These are phyloP conservation scores for Cyprinodon variegatus DNA, from an alignment of 2,113 vertebrate genomes.

Conservation along the genomic window DNA sequence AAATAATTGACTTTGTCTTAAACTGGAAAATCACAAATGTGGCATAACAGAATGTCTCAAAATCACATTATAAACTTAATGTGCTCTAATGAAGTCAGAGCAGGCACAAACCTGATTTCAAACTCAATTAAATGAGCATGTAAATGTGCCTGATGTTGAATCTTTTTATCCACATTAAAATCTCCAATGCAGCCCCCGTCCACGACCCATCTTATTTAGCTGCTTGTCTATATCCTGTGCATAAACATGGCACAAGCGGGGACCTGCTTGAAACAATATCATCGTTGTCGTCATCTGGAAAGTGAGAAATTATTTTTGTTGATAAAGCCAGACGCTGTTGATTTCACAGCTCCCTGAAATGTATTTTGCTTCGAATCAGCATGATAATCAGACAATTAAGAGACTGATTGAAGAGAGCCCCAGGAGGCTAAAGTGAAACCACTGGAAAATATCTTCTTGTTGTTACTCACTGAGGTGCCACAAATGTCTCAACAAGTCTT, in stretches of 20 bases:
- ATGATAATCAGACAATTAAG: constrained; percentile 68
- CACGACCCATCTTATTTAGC: constrained; percentile 35
- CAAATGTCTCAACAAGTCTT: neutral
- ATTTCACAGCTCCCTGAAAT: constrained; percentile 55
- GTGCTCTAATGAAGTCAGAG: neutral
- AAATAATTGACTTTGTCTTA: neutral
- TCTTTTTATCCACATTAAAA: constrained; percentile 10
- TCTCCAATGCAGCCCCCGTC: neutral
- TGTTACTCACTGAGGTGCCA: constrained; percentile 27
- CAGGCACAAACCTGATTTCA: neutral
- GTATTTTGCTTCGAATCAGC: constrained; percentile 62
- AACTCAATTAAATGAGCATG: neutral
- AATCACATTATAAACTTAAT: neutral
- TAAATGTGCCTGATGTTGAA: neutral
- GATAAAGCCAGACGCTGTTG: constrained; percentile 57
- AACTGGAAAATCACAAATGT: neutral
- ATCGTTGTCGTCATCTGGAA: constrained; percentile 31
- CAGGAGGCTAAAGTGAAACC: constrained; percentile 43
- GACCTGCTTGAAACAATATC: constrained; percentile 47
- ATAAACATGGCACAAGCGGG: constrained; percentile 38
- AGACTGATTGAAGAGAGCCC: constrained; percentile 57
- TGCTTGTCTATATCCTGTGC: constrained; percentile 4
- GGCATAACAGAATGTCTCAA: neutral
- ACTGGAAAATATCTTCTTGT: constrained; percentile 26
- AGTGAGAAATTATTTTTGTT: constrained; percentile 41